A percentile compares a stretch with the other conserved stretches of the same genome.
These are phyloP conservation scores for Nyctereutes procyonoides DNA, from an alignment of 2,113 vertebrate species.

Conservation along the genomic window DNA sequence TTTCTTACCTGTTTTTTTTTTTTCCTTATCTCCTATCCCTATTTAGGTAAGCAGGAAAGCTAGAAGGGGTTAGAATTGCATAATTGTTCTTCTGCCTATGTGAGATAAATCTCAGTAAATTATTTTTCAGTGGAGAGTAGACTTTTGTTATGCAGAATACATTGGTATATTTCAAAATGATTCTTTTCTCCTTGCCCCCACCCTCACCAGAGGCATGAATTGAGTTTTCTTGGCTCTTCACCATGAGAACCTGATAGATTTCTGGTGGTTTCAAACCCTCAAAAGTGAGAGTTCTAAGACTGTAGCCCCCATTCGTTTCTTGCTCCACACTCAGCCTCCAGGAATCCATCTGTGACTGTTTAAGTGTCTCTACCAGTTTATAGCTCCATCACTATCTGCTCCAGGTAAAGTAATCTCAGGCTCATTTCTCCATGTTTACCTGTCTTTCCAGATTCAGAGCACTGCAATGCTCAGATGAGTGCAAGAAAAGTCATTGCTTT, in stretches of 20 bases:
- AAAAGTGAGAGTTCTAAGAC: background rate
- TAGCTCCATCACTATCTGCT: background rate
- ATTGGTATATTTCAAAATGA: background rate
- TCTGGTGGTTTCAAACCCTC: background rate
- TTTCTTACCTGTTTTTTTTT: background rate
- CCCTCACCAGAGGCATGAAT: background rate
- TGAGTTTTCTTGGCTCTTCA: background rate
- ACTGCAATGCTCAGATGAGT: background rate
- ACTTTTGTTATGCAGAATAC: background rate
- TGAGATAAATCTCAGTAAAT: background rate
- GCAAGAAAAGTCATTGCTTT: background rate
- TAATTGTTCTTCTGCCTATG: background rate
- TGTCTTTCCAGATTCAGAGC: background rate
- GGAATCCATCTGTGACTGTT: background rate
- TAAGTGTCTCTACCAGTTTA: background rate
- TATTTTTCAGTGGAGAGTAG: background rate
- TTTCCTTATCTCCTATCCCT: background rate
- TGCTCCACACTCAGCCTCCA: background rate
- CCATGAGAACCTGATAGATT: background rate
- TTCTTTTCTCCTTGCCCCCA: background rate
- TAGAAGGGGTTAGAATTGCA: background rate
- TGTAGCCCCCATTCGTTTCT: background rate
- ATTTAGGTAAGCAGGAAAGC: background rate
- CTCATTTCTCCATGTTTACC: background rate
- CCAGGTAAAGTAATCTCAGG: background rate